Base-by-base conservation (phyloP, 2,797 vertebrate genomes). In the Gambelia wislizenii region DNA sequence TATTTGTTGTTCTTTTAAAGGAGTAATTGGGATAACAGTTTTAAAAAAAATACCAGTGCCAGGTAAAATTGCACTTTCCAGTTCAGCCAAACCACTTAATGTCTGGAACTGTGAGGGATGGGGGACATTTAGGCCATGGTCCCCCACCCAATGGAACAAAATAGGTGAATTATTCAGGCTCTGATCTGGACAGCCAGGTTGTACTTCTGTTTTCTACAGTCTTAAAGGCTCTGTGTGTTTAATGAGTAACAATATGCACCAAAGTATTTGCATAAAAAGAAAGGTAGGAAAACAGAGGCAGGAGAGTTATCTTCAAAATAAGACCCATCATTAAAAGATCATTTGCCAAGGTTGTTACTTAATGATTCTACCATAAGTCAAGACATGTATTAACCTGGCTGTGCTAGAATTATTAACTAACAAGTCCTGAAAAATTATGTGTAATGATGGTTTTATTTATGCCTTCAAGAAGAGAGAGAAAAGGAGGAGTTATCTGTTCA, bases 311-410 rank as follows among this genome's bases (percentile, higher is more conserved):
- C 59, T 78, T 52, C 59, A 61, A 67, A 90, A 90, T 20, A 52
- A 6, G 7, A 2, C 0, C n/a, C 2, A 0, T 22, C 54, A 36
- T 44, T 30, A 74, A 12, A 52, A 18, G 30, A 10, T 4, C 0
- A 6, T 85, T 39, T 61, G 1, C 88, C 1, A 1, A 70, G 5
- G 39, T 86, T 25, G 42, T 64, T 42, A 56, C 39, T 86, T 64
- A 25, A 61, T 36, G 14, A 13, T n/a, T 27, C 8, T 33, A 70
- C 49, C 5, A 49, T 1, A 82, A n/a, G 49, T 8, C 25, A 72
- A 36, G 79, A 56, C 42, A 69, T 84, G 14, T 0, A 27, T 4
- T 86, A 91, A 79, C 1, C 78, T 74, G 30, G 0, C 14, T 82
- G 1, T 49, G 6, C 56, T 82, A 52, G 6, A 42, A 30, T 9